Conservation (phyloP, 1,140 invertebrate genomes). For the Megathymus violae region DNA sequence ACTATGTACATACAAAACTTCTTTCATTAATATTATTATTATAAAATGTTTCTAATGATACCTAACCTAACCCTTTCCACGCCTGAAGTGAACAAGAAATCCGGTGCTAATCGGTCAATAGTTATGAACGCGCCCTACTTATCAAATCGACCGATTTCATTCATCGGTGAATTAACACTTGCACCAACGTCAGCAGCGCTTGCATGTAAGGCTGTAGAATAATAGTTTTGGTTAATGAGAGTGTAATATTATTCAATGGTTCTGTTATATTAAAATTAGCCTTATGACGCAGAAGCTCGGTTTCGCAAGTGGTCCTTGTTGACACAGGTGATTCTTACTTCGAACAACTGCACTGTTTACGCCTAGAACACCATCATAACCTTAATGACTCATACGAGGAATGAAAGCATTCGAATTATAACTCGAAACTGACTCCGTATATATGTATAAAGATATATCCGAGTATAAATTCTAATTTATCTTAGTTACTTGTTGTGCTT, state of each 20-base stretch:
- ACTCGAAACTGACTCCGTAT: not conserved
- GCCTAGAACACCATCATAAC: conserved; percentile 23
- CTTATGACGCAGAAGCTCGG: conserved; percentile 59
- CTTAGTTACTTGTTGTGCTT: too few species aligned
- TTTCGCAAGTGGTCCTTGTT: conserved; percentile 57
- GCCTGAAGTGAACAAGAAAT: not conserved
- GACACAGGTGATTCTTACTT: conserved; percentile 51
- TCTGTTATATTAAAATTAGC: conserved; percentile 59
- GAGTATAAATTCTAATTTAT: too few species aligned
- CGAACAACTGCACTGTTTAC: conserved; percentile 18
- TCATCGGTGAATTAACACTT: conserved; percentile 33
- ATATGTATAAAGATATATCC: too few species aligned
- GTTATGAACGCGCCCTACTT: not conserved
- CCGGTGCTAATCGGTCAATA: not conserved
- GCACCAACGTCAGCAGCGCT: conserved; percentile 43
- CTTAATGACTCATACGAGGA: conserved; percentile 33
- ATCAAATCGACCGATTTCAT: conserved; percentile 34
- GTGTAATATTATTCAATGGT: conserved; percentile 53
- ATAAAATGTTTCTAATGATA: too few species aligned
- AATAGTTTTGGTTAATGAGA: conserved; percentile 58
- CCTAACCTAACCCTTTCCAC: too few species aligned
- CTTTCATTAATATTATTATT: too few species aligned
- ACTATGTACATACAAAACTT: too few species aligned
- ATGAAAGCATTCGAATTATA: not conserved
- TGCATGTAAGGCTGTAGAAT: conserved; percentile 43